Evolutionary conservation across 2,113 vertebrate genomes (phyloP), one percentile per base, ranked within the genome.

Genomic region (Oplegnathus fasciatus): DNA sequence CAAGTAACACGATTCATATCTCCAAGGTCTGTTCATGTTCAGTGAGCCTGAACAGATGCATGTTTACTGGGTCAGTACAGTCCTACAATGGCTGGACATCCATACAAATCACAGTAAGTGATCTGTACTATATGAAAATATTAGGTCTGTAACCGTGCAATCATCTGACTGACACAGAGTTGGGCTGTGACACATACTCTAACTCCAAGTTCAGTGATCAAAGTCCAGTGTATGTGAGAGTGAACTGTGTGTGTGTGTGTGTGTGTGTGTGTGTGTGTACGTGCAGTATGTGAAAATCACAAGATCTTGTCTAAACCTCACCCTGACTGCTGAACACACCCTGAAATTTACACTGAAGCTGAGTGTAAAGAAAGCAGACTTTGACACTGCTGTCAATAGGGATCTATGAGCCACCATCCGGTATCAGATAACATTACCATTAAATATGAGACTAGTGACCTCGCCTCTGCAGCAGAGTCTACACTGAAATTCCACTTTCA

Each of bases 161-260:
- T 90, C 81, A 78, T 46, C 73, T 90, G 86, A 88, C 83, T 17
- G 80, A 79, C 4, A 75, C n/a, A 84, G 9, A 79, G 40, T 42
- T 80, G 24, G 55, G 68, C 22, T 62, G 71, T 86, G 87, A 83
- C 86, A 82, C 88, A 88, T 73, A 60, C 66, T 79, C 20, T 20
- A 46, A 67, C 48, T 84, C 28, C 40, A 86, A 90, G 58, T 54
- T 28, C 44, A 75, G 58, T 48, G 86, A 91, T 88, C 82, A 93
- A 91, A 92, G 88, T 94, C 78, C 72, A 67, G 61, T 40, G 40
- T 78, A 54, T 76, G 52, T 40, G 54, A 86, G 28, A 90, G 64
- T 46, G 67, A 54, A 55, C 11, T 46, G 15, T 32, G 26, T 60
- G 62, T 61, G 48, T 15, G 18, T 50, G 18, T 50, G 42, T 15